These are phyloP conservation scores for Otocyon megalotis DNA, from an alignment of 2,113 vertebrate genomes.

Conservation along the genomic window DNA sequence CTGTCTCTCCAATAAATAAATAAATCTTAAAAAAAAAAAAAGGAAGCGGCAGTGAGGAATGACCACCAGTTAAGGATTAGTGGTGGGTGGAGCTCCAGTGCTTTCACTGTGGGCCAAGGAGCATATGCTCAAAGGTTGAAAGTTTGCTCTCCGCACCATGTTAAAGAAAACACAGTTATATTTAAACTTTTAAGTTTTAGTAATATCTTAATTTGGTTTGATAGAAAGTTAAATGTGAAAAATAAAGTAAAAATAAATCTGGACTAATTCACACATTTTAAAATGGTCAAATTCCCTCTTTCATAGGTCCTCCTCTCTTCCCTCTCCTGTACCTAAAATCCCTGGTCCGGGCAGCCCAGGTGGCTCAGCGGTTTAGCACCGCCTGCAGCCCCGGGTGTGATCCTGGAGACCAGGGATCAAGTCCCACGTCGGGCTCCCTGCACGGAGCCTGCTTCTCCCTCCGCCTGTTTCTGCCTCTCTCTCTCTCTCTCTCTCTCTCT, in stretches of 20 bases:
- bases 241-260: not conserved
- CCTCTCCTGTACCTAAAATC: not conserved
- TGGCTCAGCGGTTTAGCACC: too few relatives aligned
- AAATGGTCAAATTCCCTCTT: not conserved
- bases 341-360: too few relatives aligned
- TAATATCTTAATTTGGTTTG: not conserved
- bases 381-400: too few relatives aligned
- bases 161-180: not conserved
- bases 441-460: too few relatives aligned
- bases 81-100: too few relatives aligned
- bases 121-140: not conserved
- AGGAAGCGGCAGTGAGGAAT: not conserved
- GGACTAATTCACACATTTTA: not conserved
- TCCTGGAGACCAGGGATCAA: too few relatives aligned
- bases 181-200: conserved; percentile 36
- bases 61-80: too few relatives aligned
- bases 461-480: too few relatives aligned
- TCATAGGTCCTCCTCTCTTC: not conserved
- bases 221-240: conserved; percentile 40
- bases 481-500: too few relatives aligned
- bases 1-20: too few relatives aligned
- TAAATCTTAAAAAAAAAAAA: too few relatives aligned
- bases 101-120: not conserved
- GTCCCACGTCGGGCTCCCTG: too few relatives aligned
- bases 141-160: not conserved